Evolutionary conservation across 2,797 vertebrate species (phyloP).

Genomic region (Sebastes hubbsi): DNA sequence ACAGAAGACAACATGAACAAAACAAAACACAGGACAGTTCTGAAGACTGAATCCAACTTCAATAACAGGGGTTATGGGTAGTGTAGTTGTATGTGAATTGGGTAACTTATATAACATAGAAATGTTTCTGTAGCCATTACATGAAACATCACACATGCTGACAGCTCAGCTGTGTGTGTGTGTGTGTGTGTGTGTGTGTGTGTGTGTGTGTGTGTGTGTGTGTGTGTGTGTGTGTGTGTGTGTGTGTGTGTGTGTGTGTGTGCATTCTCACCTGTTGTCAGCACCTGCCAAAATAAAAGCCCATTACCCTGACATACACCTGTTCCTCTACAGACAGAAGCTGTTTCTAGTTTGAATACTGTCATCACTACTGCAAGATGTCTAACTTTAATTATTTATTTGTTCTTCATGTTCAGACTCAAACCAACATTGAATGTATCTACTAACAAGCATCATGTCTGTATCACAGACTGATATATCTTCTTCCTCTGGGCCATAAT

Average conservation of each 20-base stretch:
- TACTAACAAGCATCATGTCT: too few species aligned
- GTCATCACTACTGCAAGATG: neutral
- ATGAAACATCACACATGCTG: neutral
- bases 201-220: neutral
- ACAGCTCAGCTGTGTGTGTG: neutral
- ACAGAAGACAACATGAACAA: neutral
- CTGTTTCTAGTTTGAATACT: neutral
- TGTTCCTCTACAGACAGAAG: neutral
- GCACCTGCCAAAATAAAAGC: slow-evolving; percentile 23
- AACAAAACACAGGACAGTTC: neutral
- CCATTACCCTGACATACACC: neutral
- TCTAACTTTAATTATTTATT: neutral
- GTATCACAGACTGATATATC: neutral
- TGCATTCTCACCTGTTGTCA: slow-evolving; percentile 26
- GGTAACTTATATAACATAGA: neutral
- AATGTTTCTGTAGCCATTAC: neutral
- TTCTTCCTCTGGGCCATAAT: neutral
- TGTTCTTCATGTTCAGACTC: too few species aligned
- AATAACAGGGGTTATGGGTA: neutral
- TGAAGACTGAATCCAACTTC: neutral
- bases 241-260: neutral
- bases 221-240: neutral
- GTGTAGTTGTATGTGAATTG: neutral
- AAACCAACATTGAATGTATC: too few species aligned
- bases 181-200: slow-evolving; percentile 5